Conservation (phyloP, 1,140 invertebrate species). For the Thaumatotibia leucotreta region DNA sequence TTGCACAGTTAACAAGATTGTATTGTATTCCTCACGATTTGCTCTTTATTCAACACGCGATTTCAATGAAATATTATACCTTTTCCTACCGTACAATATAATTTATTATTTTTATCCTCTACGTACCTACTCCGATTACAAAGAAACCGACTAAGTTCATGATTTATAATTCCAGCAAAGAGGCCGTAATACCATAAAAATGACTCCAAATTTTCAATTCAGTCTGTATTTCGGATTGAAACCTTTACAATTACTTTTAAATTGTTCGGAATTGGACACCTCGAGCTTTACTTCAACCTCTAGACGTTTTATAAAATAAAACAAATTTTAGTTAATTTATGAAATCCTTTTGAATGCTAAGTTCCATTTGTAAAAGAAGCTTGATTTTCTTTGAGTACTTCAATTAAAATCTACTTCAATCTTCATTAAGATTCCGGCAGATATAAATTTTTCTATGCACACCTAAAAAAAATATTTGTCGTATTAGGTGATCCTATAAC, state of each 20-base stretch:
- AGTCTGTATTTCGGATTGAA: not conserved
- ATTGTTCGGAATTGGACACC: not conserved
- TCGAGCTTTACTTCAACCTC: not conserved
- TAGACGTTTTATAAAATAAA: not conserved
- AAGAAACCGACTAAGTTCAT: not conserved
- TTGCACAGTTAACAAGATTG: too few species aligned
- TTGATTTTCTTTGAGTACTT: not conserved
- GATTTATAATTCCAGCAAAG: too few species aligned
- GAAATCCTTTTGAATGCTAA: not conserved
- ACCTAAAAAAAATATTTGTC: too few species aligned
- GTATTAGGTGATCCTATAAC: not conserved
- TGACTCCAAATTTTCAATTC: not conserved
- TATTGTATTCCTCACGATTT: too few species aligned
- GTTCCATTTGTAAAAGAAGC: not conserved
- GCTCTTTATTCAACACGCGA: too few species aligned
- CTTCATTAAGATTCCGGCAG: not conserved
- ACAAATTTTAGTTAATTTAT: not conserved
- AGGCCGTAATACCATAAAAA: not conserved
- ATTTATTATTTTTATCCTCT: too few species aligned
- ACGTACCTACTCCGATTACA: too few species aligned
- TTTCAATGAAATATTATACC: too few species aligned
- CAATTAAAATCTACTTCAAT: not conserved
- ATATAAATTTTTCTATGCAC: not conserved
- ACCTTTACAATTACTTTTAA: not conserved
- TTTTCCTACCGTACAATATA: too few species aligned